Base-by-base conservation (phyloP, 2,113 vertebrate genomes). In the Mesoclemmys tuberculata region DNA sequence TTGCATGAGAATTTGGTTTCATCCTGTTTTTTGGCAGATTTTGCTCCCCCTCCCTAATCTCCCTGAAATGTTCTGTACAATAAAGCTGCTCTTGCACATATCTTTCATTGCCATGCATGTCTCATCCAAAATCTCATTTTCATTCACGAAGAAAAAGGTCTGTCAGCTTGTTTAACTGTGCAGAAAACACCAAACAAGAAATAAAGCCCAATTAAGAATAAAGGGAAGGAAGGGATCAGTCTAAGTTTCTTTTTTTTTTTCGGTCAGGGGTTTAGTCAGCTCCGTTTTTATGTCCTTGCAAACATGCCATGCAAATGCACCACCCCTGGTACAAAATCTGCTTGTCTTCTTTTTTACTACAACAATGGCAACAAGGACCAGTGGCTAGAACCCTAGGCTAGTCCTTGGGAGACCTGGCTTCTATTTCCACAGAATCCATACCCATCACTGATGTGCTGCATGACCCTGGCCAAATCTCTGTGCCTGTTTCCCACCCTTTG, bases 101-200 rank as follows among this genome's bases (percentile, higher is more conserved):
- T 0, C 0, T 81, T 93, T 95, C 89, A 80, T 96, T 94, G 84
- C 90, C 92, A 93, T 95, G 90, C 95, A 64, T 1, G 2, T 56
- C 6, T 61, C 92, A 94, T 55, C 86, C 86, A 84, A 93, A 91
- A 95, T 88, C 96, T 96, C 96, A 94, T 96, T 96, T 95, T 96
- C 94, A 95, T 97, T 96, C 96, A 82, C 94, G 94, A 93, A 96
- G 92, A 88, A 95, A 96, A 96, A 96, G 95, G 92, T 96, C 96
- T 97, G 95, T 96, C 96, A 97, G 74, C 88, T 95, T 26, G 5
- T 91, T 97, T 95, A 95, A 94, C 96, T 91, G 93, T 87, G 90
- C 93, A 94, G 94, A 96, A 96, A 97, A 95, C 94, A 95, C 95
- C 92, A 68, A 95, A 95, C 90, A 96, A 97, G 96, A 96, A 96